Evolutionary conservation across 2,113 vertebrate species (phyloP).

Genomic region (Henicopernis longicauda): DNA sequence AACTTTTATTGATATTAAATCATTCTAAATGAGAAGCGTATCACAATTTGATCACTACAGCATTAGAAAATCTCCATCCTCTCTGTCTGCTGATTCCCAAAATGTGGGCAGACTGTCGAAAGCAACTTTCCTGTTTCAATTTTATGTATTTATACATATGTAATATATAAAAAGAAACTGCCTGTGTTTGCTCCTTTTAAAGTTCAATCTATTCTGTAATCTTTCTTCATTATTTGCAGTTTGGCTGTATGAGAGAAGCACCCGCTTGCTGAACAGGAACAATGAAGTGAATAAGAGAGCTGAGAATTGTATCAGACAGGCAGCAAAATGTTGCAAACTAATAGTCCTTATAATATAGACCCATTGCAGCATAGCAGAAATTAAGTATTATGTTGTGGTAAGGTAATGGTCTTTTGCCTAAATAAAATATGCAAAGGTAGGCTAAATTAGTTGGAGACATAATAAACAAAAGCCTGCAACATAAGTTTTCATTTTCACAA

Average conservation of each 20-base stretch:
- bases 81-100: not conserved
- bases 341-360: not conserved
- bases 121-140: not conserved
- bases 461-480: not conserved
- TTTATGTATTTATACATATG: not conserved
- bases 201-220: not conserved
- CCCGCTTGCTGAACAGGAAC: not conserved
- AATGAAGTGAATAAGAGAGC: not conserved
- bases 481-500: not conserved
- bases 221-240: conserved; percentile 26
- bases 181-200: not conserved
- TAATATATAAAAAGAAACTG: not conserved
- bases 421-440: not conserved
- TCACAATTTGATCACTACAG: not conserved
- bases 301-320: not conserved
- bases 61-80: not conserved
- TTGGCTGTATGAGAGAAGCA: not conserved
- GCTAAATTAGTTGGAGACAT: not conserved
- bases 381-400: not conserved
- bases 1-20: not conserved
- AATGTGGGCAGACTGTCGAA: not conserved
- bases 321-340: not conserved
- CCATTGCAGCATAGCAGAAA: not conserved
- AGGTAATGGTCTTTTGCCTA: not conserved
- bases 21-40: not conserved